A percentile compares a stretch with the other conserved stretches of the same genome.
These are phyloP conservation scores for Branchellion lobata DNA, from an alignment of 2,888 invertebrate species.

Conservation along the genomic window DNA sequence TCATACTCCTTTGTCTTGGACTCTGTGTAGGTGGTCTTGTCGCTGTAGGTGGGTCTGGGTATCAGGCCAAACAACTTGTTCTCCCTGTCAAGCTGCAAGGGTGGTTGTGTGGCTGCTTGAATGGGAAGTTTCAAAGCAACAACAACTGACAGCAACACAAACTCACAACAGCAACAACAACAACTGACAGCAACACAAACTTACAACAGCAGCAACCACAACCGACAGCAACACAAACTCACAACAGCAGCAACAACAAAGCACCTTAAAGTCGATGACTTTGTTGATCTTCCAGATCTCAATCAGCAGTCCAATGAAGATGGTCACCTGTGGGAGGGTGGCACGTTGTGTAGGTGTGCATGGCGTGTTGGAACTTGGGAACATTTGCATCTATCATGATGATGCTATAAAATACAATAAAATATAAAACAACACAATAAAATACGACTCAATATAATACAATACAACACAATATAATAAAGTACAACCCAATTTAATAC, in stretches of 20 bases:
- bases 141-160: not conserved
- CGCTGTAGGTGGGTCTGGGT: conserved; percentile 78
- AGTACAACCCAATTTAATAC: too few species aligned
- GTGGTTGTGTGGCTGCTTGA: not conserved
- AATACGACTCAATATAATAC: not conserved
- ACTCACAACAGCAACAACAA: not conserved
- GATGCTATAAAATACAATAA: not conserved
- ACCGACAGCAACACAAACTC: too few species aligned
- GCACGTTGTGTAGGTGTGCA: not conserved
- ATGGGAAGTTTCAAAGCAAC: not conserved
- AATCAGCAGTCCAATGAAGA: conserved; percentile 88
- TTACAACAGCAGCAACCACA: too few species aligned
- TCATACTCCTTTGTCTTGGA: conserved; percentile 93
- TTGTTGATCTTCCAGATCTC: conserved; percentile 99
- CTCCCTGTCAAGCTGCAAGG: conserved; percentile 71
- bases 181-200: not conserved
- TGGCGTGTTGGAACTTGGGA: too few species aligned
- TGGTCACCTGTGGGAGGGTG: conserved; percentile 75
- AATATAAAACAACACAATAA: not conserved
- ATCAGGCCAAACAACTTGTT: conserved; percentile 75
- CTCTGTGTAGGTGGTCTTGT: conserved; percentile 93
- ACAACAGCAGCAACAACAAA: not conserved
- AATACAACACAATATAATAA: not conserved
- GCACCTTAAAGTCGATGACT: conserved; percentile 66
- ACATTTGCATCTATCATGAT: not conserved